Base-by-base conservation (phyloP, 2,888 invertebrate genomes). In the Diogma glabrata region DNA sequence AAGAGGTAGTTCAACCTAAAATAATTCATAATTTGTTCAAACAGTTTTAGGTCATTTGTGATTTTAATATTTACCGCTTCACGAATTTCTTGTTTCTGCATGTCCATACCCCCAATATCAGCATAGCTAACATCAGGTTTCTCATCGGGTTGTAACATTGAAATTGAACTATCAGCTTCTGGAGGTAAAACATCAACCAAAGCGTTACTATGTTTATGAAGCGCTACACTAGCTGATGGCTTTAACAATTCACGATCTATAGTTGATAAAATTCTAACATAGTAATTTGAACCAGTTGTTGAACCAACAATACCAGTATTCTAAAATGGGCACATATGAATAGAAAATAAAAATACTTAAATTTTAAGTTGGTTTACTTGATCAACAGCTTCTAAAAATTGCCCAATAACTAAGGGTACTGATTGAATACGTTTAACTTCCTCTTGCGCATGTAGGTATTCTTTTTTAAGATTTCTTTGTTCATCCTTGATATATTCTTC, bases 401-500 rank as follows among this genome's bases (percentile, higher is more conserved):
- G 99, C 2, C 99, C 99, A 66, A 99, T 99, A 1, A 99, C 97
- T 50, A 99, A 75, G 2, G 99, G 99, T 19, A 99, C 99, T 55
- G 96, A 96, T 67, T 99, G 97, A 63, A 99, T 99, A 40, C 97
- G 81, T 68, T 99, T 99, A 1, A 99, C 97, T 74, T 93, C 90
- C 64, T 91, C 90, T 64, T 99, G 97, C 1, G 99, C 99, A 71
- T 99, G 99, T 2, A 99, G 75, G 70, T 97, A 95, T 69, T 99
- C 99, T 63, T 99, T 99, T 67, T 97, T 97, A 51, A 99, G 73
- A 70, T 99, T 99, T 51, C 96, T 82, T 67, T 96, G 97, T 72
- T 99, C 99, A 78, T 97, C 95, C 72, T 99, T 99, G 51, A 99
- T 96, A 67, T 99, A 99, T 63, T 97, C 96, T 67, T 99, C 99